Evolutionary conservation across 2,888 invertebrate genomes (phyloP).

Genomic region (Sepiola atlantica): DNA sequence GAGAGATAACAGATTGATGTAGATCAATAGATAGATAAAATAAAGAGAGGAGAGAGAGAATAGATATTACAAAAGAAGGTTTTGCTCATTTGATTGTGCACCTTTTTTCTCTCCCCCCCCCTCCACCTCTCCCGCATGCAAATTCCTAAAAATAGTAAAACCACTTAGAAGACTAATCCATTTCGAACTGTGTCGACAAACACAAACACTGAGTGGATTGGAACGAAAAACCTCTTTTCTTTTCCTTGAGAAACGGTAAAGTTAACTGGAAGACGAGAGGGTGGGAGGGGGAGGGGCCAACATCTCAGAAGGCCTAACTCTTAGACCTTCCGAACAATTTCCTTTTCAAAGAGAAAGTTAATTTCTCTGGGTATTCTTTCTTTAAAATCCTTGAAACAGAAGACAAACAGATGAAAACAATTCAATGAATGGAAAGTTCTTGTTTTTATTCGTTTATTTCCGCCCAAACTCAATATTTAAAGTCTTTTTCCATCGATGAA

Average conservation of each 20-base stretch:
- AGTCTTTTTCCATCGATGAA: neutral
- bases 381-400: conserved; percentile 4
- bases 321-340: neutral
- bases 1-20: neutral
- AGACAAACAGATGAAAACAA: neutral
- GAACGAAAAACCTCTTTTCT: neutral
- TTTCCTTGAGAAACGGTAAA: neutral
- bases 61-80: neutral
- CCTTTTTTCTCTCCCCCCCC: neutral
- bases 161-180: neutral
- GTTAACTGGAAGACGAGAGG: neutral
- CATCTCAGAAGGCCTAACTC: neutral
- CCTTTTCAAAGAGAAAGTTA: neutral
- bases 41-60: too few relatives aligned
- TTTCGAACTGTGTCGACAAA: neutral
- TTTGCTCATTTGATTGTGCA: neutral
- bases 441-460: neutral
- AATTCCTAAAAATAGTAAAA: neutral
- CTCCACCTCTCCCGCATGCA: neutral
- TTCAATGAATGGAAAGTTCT: neutral
- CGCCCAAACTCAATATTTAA: neutral
- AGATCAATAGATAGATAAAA: neutral
- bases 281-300: neutral
- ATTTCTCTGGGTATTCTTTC: neutral
- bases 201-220: conserved; percentile 19